Percentiles rank a stretch among this genome's conserved stretches.
Evolutionary conservation across 2,888 invertebrate species (phyloP).

Genomic region (Steromphala cineraria): DNA sequence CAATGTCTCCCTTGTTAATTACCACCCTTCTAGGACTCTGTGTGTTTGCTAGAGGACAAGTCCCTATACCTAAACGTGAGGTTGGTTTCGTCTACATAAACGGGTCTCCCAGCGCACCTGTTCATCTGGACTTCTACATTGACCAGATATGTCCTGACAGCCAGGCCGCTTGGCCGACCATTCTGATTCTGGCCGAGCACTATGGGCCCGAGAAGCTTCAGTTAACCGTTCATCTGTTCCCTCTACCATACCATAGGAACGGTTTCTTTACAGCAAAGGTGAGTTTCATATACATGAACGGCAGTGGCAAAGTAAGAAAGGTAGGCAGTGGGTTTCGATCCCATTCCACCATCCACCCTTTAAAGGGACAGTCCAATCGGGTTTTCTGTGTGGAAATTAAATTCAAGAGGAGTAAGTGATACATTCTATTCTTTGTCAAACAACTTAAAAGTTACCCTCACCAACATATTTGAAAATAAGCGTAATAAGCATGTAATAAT

Average conservation of each 20-base stretch:
- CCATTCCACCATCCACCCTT: too few species aligned
- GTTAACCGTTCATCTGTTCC: constrained; percentile 60
- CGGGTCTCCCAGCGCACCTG: constrained; percentile 45
- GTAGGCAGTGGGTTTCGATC: too few species aligned
- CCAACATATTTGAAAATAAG: too few species aligned
- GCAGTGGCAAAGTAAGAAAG: too few species aligned
- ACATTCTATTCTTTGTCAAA: too few species aligned
- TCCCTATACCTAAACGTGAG: constrained; percentile 55
- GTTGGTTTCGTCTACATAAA: constrained; percentile 57
- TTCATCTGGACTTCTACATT: constrained; percentile 60
- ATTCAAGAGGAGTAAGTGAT: too few species aligned
- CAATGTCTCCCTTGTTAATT: neutral
- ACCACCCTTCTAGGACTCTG: neutral
- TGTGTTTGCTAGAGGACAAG: constrained; percentile 26
- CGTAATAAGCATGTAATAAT: too few species aligned
- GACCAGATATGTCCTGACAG: constrained; percentile 67
- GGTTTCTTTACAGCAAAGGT: constrained; percentile 61
- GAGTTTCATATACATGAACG: constrained; percentile 24
- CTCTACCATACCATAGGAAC: constrained; percentile 68
- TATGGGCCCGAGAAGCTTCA: constrained; percentile 54
- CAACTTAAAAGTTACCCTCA: too few species aligned
- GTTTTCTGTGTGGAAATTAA: too few species aligned
- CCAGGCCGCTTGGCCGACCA: constrained; percentile 47
- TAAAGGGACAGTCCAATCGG: too few species aligned
- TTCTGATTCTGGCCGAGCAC: constrained; percentile 53